Evolutionary conservation across 1,140 invertebrate genomes (phyloP).

Genomic region (Thaumatotibia leucotreta): DNA sequence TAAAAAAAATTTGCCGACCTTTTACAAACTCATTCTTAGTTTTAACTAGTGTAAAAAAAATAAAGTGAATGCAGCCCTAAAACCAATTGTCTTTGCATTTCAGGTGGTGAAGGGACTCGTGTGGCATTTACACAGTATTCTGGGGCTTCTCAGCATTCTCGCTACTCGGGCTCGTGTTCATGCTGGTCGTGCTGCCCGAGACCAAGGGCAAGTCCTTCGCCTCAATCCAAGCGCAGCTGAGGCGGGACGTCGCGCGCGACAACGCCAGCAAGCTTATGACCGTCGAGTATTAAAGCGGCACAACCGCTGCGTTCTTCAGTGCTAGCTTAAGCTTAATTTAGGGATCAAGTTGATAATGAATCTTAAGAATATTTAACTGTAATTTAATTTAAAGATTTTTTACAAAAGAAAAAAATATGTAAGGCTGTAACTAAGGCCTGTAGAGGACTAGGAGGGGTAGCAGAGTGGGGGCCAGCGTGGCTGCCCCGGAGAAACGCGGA

Average conservation of each 20-base stretch:
- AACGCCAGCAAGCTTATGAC: conserved; percentile 67
- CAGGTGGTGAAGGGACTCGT: conserved; percentile 77
- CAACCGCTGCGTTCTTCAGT: conserved; percentile 30
- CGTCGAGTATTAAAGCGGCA: conserved; percentile 57
- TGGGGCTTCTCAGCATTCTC: conserved; percentile 85
- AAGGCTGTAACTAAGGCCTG: conserved; percentile 44
- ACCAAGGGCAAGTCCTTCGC: conserved; percentile 88
- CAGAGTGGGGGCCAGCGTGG: conserved; percentile 38
- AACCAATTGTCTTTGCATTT: conserved; percentile 11
- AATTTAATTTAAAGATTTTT: conserved; percentile 49
- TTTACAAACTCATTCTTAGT: too few species aligned
- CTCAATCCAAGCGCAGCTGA: conserved; percentile 63
- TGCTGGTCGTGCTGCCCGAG: conserved; percentile 83
- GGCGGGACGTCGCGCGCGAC: conserved; percentile 56
- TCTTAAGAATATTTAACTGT: conserved; percentile 35
- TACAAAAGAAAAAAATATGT: conserved; percentile 36
- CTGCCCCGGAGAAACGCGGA: conserved; percentile 56
- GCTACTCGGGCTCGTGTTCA: conserved; percentile 79
- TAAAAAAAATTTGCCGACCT: too few species aligned
- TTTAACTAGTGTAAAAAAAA: too few species aligned
- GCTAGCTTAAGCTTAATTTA: conserved; percentile 49
- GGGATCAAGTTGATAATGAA: conserved; percentile 63
- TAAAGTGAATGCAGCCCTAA: too few species aligned
- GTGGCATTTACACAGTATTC: conserved; percentile 83
- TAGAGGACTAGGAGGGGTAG: conserved; percentile 45